Base-by-base conservation (phyloP, 2,113 vertebrate genomes). In the Notiomystis cincta region DNA sequence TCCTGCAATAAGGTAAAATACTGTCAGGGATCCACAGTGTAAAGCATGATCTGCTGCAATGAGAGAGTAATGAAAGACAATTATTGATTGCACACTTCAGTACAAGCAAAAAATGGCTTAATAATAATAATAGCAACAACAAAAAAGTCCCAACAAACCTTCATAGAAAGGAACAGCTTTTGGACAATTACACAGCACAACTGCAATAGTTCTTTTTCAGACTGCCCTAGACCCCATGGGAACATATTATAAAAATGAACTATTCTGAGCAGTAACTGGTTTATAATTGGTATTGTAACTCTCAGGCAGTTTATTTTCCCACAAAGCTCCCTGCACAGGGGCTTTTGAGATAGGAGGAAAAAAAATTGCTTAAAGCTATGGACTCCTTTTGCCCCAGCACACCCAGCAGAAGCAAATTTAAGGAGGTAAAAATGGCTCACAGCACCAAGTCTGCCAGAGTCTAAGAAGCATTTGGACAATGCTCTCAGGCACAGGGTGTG, bases 1-100 rank as follows among this genome's bases (percentile, higher is more conserved):
- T 90, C 99, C 99, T 99, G 96, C 75, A 95, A 88, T 2, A 96
- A 57, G 91, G 65, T 54, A 50, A 97, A 96, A 77, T 73, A 33
- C 7, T 38, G 84, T 91, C 80, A 93, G 94, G 48, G 80, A 47
- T n/a, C 66, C 18, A 81, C 12, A 71, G 31, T 48, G 66, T 16
- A 79, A 89, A 66, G 61, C 64, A 90, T 24, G 10, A 61, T 71
- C 30, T 77, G 75, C 57, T 76, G 60, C 13, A 37, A 40, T 7
- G 40, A 9, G 20, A 44, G 70, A 31, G 30, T 15, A 78, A 58
- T 30, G 61, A 83, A 80, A 86, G 79, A 64, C 38, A 84, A 35
- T 44, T 89, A 83, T 6, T 45, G 58, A 92, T 77, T 1, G 7
- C 30, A 45, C 11, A 44, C 27, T 45, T 80, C 35, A 47, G 69